Evolutionary conservation across 2,888 invertebrate species (phyloP).

Genomic region (Patella pellucida): DNA sequence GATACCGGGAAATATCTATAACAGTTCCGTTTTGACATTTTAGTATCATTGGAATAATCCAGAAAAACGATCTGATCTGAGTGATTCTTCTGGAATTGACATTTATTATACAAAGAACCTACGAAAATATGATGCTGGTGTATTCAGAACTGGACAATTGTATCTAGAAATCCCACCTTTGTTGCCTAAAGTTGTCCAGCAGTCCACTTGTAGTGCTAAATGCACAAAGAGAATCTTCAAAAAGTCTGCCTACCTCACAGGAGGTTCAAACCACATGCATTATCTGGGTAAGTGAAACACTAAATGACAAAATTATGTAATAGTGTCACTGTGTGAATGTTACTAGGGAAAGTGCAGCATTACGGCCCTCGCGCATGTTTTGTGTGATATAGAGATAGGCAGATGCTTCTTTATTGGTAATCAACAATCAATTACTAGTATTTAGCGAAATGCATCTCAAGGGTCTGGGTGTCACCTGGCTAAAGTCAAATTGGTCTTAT

Average conservation of each 20-base stretch:
- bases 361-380: too few species aligned
- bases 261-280: constrained; percentile 37
- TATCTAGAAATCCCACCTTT: constrained; percentile 47
- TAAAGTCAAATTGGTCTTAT: too few species aligned
- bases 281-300: constrained; percentile 27
- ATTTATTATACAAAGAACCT: constrained; percentile 6
- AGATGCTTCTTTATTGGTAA: too few species aligned
- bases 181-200: background rate
- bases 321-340: too few species aligned
- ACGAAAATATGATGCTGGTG: constrained; percentile 14
- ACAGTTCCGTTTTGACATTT: too few species aligned
- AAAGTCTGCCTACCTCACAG: constrained; percentile 27
- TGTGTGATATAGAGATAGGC: too few species aligned
- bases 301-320: too few species aligned
- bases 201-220: constrained; percentile 13
- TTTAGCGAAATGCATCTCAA: too few species aligned
- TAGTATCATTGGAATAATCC: constrained; percentile 20
- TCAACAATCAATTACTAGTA: too few species aligned
- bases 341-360: too few species aligned
- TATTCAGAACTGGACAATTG: constrained; percentile 25
- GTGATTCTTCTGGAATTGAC: constrained; percentile 12
- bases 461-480: too few species aligned
- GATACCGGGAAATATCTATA: too few species aligned
- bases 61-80: background rate
- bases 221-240: constrained; percentile 30